Conservation (phyloP, 2,797 vertebrate species). For the Lateolabrax maculatus region DNA sequence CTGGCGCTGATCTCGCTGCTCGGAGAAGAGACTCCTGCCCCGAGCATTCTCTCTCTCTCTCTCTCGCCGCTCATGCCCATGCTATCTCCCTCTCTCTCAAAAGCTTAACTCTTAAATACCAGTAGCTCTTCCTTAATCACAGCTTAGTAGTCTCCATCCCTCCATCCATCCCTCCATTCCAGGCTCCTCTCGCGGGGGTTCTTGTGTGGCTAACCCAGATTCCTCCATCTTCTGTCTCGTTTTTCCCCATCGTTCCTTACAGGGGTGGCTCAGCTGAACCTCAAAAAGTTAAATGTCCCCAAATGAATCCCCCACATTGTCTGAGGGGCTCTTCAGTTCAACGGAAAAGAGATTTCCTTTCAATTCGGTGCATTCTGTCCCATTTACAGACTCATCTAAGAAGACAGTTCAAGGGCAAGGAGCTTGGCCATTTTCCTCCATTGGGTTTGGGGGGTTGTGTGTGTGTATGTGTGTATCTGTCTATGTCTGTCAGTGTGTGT, state of each 20-base stretch:
- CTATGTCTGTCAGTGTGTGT: conserved; percentile 66
- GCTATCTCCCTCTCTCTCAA: conserved; percentile 50
- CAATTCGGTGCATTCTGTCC: conserved; percentile 38
- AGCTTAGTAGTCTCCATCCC: conserved; percentile 72
- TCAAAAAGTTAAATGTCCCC: conserved; percentile 55
- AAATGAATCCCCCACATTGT: conserved; percentile 43
- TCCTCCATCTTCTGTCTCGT: conserved; percentile 49
- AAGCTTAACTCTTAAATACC: conserved; percentile 79
- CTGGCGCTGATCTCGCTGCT: conserved; percentile 69
- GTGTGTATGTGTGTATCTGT: conserved; percentile 43
- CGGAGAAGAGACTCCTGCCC: conserved; percentile 66
- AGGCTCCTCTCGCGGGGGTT: conserved; percentile 56
- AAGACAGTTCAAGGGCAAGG: conserved; percentile 71
- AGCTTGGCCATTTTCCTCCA: conserved; percentile 56
- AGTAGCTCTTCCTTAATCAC: conserved; percentile 79
- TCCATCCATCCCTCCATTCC: conserved; percentile 63
- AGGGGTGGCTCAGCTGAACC: conserved; percentile 50
- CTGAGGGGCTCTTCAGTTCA: conserved; percentile 38
- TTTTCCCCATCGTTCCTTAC: conserved; percentile 30
- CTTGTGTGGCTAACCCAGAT: conserved; percentile 70
- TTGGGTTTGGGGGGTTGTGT: conserved; percentile 34
- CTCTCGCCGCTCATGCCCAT: conserved; percentile 23
- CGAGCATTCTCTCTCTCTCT: conserved; percentile 56
- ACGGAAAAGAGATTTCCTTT: conserved; percentile 55
- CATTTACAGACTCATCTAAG: conserved; percentile 62